Percentiles rank a stretch among this genome's conserved stretches.
Conservation (phyloP, 1,140 invertebrate species). For the Cyphomyrmex costatus region DNA sequence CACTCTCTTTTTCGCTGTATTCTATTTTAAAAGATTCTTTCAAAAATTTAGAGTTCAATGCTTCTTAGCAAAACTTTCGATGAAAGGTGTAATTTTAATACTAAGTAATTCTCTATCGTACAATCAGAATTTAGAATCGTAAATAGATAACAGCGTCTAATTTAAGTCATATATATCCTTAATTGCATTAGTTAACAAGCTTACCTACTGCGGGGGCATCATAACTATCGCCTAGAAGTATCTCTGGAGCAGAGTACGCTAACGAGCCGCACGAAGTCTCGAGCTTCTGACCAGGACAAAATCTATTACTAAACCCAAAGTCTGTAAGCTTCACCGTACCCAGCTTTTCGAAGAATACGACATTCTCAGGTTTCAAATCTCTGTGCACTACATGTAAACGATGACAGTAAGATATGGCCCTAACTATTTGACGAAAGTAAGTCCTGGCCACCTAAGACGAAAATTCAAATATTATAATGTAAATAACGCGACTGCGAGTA, state of each 20-base stretch:
- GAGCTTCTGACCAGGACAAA: constrained; percentile 98
- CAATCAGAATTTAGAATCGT: not conserved
- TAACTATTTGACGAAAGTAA: constrained; percentile 98
- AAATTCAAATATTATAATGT: not conserved
- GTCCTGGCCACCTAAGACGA: constrained; percentile 91
- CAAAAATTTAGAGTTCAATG: not conserved
- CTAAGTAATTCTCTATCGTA: not conserved
- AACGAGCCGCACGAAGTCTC: constrained; percentile 99
- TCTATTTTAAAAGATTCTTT: not conserved
- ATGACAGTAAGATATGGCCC: constrained; percentile 99
- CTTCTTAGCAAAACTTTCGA: not conserved
- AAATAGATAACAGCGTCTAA: constrained; percentile 14
- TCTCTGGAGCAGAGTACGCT: constrained; percentile 99
- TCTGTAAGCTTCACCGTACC: constrained; percentile 99
- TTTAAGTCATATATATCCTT: constrained; percentile 7
- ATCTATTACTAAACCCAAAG: constrained; percentile 99
- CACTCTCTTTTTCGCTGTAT: not conserved
- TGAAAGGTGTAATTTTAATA: not conserved
- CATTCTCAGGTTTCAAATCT: constrained; percentile 99
- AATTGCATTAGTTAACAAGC: constrained; percentile 74
- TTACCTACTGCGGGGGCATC: constrained; percentile 97
- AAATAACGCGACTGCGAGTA: not conserved
- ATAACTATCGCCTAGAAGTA: constrained; percentile 97
- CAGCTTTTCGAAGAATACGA: constrained; percentile 99
- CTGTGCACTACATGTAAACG: constrained; percentile 97